phyloP scores from a whole-genome alignment of 2,888 invertebrate species.

The Netelia fuscicornis region DNA sequence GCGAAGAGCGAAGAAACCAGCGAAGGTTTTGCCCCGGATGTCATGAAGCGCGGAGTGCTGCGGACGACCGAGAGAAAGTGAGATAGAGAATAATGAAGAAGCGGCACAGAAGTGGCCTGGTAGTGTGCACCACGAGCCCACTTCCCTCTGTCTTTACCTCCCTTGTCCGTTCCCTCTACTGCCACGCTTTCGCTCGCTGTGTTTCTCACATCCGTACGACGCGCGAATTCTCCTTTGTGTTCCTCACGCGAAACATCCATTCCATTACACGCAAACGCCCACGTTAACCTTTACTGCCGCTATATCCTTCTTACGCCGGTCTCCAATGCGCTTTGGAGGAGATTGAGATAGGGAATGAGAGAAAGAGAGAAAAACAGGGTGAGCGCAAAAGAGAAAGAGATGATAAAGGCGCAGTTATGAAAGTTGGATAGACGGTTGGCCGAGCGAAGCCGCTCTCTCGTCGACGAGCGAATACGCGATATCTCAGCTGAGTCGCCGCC shows the following conservation, averaged over 20 bases:
- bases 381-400: constrained; percentile 14
- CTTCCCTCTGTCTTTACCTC: constrained; percentile 1
- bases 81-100: constrained; percentile 25
- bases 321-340: constrained; percentile 18
- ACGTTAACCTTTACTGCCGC: constrained; percentile 76
- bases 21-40: constrained; percentile 54
- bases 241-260: constrained; percentile 75
- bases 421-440: constrained; percentile 60
- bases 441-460: constrained; percentile 44
- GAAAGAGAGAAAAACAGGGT: constrained; percentile 1
- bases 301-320: constrained; percentile 58
- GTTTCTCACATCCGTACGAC: constrained; percentile 34
- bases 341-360: constrained; percentile 7
- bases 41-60: constrained; percentile 58
- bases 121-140: background rate
- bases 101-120: constrained; percentile 23
- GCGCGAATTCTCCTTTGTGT: constrained; percentile 62
- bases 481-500: constrained; percentile 40
- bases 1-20: constrained; percentile 21
- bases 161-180: background rate
- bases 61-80: constrained; percentile 28
- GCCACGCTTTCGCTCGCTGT: constrained; percentile 30
- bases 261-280: constrained; percentile 77
- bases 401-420: constrained; percentile 64
- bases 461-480: constrained; percentile 36